A percentile compares a stretch with the other conserved stretches of the same genome.
phyloP scores from a whole-genome alignment of 1,140 invertebrate species.

The Antheraea pernyi region DNA sequence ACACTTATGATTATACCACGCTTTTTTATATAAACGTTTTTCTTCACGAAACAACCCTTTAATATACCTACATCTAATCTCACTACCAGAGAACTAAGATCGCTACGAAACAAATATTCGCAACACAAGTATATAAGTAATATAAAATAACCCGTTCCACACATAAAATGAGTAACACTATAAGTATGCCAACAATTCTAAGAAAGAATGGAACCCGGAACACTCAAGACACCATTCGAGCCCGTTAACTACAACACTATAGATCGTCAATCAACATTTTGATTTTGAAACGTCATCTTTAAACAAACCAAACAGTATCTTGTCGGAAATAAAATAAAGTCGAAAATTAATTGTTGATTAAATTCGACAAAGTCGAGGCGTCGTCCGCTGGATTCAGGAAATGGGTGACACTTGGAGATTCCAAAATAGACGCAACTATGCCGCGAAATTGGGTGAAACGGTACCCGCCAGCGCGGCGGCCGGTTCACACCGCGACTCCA shows the following conservation, averaged over 20 bases:
- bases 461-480: neutral
- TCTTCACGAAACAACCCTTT: too few relatives aligned
- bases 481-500: too few relatives aligned
- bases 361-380: slow-evolving; percentile 16
- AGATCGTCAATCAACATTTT: slow-evolving; percentile 7
- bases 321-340: slow-evolving; percentile 12
- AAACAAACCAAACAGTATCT: neutral
- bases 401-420: slow-evolving; percentile 24
- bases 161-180: neutral
- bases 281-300: neutral
- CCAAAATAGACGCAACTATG: slow-evolving; percentile 34
- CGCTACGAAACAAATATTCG: too few relatives aligned
- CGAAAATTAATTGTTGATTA: slow-evolving; percentile 19
- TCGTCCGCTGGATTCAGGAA: slow-evolving; percentile 25
- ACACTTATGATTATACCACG: too few relatives aligned
- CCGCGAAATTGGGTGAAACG: slow-evolving; percentile 32
- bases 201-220: slow-evolving; percentile 1
- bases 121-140: too few relatives aligned
- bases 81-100: too few relatives aligned
- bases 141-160: neutral
- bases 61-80: too few relatives aligned
- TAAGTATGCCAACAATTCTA: too few relatives aligned
- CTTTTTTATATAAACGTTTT: too few relatives aligned
- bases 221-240: neutral
- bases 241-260: neutral